Conservation (phyloP, 2,113 vertebrate species). For the Halcyon senegalensis region DNA sequence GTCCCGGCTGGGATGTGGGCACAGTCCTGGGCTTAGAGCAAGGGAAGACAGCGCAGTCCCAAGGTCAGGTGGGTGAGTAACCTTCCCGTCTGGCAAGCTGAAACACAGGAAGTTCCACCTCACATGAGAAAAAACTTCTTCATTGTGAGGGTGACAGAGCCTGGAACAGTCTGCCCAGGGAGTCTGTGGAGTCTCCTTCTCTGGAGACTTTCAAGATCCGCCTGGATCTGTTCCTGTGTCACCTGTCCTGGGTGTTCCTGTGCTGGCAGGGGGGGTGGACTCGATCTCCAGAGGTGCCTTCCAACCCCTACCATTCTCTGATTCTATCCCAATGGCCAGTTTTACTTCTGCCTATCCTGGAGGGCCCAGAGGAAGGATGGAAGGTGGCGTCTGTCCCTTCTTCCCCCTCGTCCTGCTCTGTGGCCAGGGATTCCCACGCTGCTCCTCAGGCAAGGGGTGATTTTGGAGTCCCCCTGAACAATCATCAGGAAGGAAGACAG, state of each 20-base stretch:
- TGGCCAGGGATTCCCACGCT: not conserved
- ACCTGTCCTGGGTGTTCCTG: too few species aligned
- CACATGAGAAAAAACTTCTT: too few species aligned
- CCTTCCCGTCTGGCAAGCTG: not conserved
- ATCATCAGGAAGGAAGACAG: not conserved
- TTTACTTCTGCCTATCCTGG: not conserved
- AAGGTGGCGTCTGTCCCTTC: not conserved
- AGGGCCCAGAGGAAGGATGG: not conserved
- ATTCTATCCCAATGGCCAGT: accelerated
- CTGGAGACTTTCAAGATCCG: too few species aligned
- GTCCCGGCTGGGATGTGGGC: not conserved
- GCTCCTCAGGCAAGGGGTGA: not conserved
- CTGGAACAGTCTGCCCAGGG: too few species aligned
- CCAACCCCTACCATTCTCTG: too few species aligned
- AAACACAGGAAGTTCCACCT: too few species aligned
- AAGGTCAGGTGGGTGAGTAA: accelerated
- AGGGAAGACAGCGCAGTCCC: accelerated
- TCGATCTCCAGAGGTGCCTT: too few species aligned
- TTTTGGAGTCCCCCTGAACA: not conserved
- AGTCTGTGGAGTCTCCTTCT: too few species aligned
- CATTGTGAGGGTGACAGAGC: too few species aligned
- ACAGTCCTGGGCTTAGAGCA: accelerated
- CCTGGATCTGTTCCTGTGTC: too few species aligned
- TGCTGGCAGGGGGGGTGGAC: too few species aligned
- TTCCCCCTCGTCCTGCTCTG: not conserved